Evolutionary conservation across 2,797 vertebrate species (phyloP).

Genomic region (Natrix natrix): DNA sequence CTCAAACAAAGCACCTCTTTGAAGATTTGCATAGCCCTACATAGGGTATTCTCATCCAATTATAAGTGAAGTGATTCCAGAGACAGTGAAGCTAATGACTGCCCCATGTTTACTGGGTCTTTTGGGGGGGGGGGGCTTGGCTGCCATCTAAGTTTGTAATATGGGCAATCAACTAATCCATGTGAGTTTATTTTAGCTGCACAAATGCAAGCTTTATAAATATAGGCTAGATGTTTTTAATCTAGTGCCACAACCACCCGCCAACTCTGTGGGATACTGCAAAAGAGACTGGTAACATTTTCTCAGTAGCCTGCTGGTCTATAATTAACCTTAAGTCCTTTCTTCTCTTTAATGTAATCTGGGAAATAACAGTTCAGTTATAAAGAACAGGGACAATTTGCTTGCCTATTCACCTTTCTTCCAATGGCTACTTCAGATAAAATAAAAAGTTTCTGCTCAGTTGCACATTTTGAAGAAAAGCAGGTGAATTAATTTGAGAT

Average conservation of each 20-base stretch:
- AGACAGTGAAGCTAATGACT: background rate
- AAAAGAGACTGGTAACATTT: constrained; percentile 48
- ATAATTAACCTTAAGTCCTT: constrained; percentile 51
- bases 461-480: constrained; percentile 25
- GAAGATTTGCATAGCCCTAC: background rate
- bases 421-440: constrained; percentile 21
- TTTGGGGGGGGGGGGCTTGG: background rate
- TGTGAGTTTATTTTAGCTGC: constrained; percentile 25
- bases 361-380: constrained; percentile 49
- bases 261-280: constrained; percentile 24
- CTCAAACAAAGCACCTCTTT: background rate
- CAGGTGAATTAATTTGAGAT: background rate
- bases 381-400: constrained; percentile 37
- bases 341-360: constrained; percentile 33
- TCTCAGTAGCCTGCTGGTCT: constrained; percentile 42
- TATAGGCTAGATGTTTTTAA: background rate
- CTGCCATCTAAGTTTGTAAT: constrained; percentile 47
- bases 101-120: constrained; percentile 44
- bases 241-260: background rate
- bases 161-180: constrained; percentile 40
- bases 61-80: background rate
- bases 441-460: constrained; percentile 9
- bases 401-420: constrained; percentile 26
- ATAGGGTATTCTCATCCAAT: constrained; percentile 20
- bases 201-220: constrained; percentile 22